Percentiles rank a stretch among this genome's conserved stretches.
Evolutionary conservation across 1,140 invertebrate species (phyloP).

Genomic region (Pachypeltis micranthus): DNA sequence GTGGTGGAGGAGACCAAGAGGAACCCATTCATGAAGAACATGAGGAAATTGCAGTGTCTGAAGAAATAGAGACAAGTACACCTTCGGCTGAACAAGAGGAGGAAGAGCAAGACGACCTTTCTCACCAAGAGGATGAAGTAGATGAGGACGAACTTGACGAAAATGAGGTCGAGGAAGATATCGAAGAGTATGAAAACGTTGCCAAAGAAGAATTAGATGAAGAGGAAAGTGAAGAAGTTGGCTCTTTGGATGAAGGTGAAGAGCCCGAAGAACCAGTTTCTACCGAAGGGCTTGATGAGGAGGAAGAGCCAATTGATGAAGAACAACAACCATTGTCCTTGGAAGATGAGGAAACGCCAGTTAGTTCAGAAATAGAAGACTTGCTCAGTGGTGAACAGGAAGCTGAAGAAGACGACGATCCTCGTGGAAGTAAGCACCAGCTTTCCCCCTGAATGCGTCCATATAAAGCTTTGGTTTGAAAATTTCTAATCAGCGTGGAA

Average conservation of each 20-base stretch:
- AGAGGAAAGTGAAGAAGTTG: constrained; percentile 14
- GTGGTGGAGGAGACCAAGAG: constrained; percentile 30
- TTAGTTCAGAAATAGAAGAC: constrained; percentile 27
- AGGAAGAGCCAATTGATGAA: constrained; percentile 14
- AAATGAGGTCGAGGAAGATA: constrained; percentile 26
- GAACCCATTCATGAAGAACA: constrained; percentile 32
- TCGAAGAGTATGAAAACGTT: constrained; percentile 25
- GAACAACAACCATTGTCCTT: constrained; percentile 6
- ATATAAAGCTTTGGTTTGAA: too few species aligned
- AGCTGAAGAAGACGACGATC: constrained; percentile 18
- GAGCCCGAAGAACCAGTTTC: constrained; percentile 8
- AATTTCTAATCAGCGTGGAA: too few species aligned
- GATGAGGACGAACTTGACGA: constrained; percentile 28
- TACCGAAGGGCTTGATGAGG: constrained; percentile 17
- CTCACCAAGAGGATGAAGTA: constrained; percentile 28
- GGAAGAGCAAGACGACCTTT: constrained; percentile 30
- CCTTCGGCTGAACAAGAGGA: constrained; percentile 27
- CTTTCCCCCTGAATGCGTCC: too few species aligned
- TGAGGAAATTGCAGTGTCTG: constrained; percentile 30
- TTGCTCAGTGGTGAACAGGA: constrained; percentile 26
- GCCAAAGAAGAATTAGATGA: constrained; percentile 16
- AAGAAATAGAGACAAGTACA: constrained; percentile 25
- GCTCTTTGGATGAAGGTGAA: constrained; percentile 14
- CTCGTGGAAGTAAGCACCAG: neutral
- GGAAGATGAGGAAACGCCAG: constrained; percentile 2